A percentile compares a stretch with the other conserved stretches of the same genome.
Conservation (phyloP, 1,140 invertebrate genomes). For the Megalonaias nervosa region DNA sequence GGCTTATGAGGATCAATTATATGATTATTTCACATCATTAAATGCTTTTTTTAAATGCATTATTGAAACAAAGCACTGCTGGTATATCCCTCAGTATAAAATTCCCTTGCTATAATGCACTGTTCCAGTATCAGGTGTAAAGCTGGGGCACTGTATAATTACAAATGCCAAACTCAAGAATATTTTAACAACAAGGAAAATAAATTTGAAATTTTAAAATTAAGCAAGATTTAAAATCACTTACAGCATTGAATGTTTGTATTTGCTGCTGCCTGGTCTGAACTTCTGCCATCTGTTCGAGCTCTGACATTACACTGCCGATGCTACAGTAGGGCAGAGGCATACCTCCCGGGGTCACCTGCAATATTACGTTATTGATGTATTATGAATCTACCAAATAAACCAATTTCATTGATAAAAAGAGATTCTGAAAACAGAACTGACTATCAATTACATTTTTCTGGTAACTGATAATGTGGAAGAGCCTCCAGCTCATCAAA, state of each 20-base stretch:
- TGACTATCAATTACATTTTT: too few species aligned
- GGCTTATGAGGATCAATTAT: too few species aligned
- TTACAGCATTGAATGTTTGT: constrained; percentile 61
- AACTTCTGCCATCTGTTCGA: constrained; percentile 40
- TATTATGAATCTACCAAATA: too few species aligned
- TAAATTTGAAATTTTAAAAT: neutral
- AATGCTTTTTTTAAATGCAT: too few species aligned
- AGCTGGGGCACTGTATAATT: neutral
- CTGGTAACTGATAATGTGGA: too few species aligned
- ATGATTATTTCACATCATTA: too few species aligned
- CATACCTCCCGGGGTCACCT: constrained; percentile 55
- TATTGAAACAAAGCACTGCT: too few species aligned
- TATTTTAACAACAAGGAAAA: neutral
- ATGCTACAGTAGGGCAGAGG: constrained; percentile 62
- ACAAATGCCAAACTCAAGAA: neutral
- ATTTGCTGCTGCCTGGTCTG: constrained; percentile 44
- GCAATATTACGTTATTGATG: neutral
- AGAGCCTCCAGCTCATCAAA: too few species aligned
- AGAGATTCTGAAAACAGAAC: too few species aligned
- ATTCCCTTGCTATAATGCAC: neutral
- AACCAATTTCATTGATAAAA: too few species aligned
- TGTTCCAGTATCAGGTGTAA: neutral
- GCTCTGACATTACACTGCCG: constrained; percentile 41
- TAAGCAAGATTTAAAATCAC: neutral
- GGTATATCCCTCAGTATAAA: too few species aligned